phyloP scores from a whole-genome alignment of 2,888 invertebrate genomes.

The Cryptosula pallasiana region DNA sequence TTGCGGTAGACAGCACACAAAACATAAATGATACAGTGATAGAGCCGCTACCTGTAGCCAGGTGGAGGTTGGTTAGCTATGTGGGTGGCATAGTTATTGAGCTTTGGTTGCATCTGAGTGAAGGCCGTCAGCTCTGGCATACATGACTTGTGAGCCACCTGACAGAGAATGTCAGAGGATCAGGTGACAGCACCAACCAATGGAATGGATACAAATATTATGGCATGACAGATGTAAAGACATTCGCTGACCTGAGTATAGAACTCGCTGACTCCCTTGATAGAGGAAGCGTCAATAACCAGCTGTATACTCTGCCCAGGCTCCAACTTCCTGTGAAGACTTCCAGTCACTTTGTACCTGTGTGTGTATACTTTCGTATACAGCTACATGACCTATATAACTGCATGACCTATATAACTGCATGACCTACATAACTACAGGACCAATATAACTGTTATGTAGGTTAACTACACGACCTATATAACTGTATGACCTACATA shows the following conservation, averaged over 20 bases:
- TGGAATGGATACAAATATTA: background rate
- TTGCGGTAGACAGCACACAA: no score
- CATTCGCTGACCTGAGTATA: background rate
- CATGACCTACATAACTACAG: no score
- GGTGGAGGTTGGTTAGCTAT: background rate
- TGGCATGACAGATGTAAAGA: no score
- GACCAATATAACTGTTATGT: no score
- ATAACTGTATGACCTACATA: no score
- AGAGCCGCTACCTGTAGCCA: background rate
- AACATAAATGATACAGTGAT: no score
- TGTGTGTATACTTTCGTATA: no score
- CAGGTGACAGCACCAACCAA: background rate
- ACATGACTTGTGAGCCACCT: background rate
- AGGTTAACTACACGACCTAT: no score
- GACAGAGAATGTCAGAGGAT: background rate
- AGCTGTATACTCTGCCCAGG: background rate
- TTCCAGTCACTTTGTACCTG: background rate
- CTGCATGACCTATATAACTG: no score
- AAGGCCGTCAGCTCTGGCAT: background rate
- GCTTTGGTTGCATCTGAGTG: background rate
- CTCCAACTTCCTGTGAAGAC: background rate
- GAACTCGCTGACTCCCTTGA: background rate
- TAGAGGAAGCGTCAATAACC: background rate
- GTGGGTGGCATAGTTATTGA: background rate
- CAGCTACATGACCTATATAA: no score